A percentile compares a stretch with the other conserved stretches of the same genome.
These are phyloP conservation scores for Drosophila longiperda DNA, from an alignment of 2,888 invertebrate genomes.

Conservation along the genomic window DNA sequence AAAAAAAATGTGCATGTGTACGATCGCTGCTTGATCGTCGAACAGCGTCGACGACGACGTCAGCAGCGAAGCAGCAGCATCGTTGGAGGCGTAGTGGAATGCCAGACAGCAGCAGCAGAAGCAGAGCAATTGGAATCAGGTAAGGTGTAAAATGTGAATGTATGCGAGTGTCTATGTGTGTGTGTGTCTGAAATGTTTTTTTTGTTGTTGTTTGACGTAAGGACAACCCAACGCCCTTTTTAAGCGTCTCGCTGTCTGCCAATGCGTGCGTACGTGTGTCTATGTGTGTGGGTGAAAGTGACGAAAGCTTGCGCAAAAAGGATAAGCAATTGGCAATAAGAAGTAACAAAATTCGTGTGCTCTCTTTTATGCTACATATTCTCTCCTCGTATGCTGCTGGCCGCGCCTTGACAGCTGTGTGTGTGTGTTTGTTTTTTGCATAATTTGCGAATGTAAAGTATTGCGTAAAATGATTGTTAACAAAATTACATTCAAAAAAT, in stretches of 20 bases:
- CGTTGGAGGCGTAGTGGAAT: constrained; percentile 63
- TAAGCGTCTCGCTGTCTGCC: constrained; percentile 72
- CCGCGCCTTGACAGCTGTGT: constrained; percentile 31
- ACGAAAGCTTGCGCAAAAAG: constrained; percentile 63
- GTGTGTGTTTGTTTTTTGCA: constrained; percentile 19
- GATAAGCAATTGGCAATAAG: constrained; percentile 58
- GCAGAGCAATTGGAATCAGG: constrained; percentile 61
- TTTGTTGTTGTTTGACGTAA: constrained; percentile 41
- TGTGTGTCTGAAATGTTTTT: constrained; percentile 22
- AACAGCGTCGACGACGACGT: constrained; percentile 48
- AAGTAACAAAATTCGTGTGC: constrained; percentile 31
- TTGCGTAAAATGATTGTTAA: constrained; percentile 47
- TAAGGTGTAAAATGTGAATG: constrained; percentile 43
- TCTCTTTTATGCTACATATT: constrained; percentile 19
- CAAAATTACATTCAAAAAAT: constrained; percentile 33
- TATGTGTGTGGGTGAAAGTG: constrained; percentile 64
- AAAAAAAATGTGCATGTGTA: constrained; percentile 74
- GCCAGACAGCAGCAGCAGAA: constrained; percentile 50
- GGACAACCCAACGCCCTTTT: constrained; percentile 72
- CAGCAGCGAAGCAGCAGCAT: constrained; percentile 46
- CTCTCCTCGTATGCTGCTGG: constrained; percentile 37
- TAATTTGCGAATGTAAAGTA: constrained; percentile 29
- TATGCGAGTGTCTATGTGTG: neutral
- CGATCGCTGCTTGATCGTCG: constrained; percentile 60
- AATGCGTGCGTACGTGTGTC: constrained; percentile 25